Evolutionary conservation across 1,140 invertebrate genomes (phyloP), one percentile per base, ranked within the genome.

Genomic region (Hyles euphorbiae): DNA sequence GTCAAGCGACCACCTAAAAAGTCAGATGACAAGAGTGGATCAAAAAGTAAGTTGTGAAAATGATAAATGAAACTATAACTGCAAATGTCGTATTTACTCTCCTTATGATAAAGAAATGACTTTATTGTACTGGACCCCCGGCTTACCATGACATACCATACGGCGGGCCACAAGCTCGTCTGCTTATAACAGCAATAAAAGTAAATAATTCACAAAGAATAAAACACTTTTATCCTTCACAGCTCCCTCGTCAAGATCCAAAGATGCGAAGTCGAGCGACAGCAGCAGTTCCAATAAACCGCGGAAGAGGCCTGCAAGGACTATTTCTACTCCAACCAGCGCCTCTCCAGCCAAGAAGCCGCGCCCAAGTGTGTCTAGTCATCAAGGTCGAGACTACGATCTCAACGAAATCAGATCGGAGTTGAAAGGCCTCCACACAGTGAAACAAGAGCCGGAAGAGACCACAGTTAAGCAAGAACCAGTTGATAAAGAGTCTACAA

Each of bases 331-430:
- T 0, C 74, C 82, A 1, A 62, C 76, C 3, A 65, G 60, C 5
- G 62, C 65, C 0, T 83, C 82, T 0, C 81, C 79, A 1, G 59
- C 80, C 1, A 87, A 87, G 54, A 85, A 81, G 55, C 68, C 76
- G 1, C 72, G 82, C 3, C 68, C 74, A 5, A 66, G 62, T 32
- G 52, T 65, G 3, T 33, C 72, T 5, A 54, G 67, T 1, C 78
- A 80, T 48, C 77, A 81, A 59, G 85, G 85, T 10, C 88, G 94
- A 3, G 94, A 95, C 75, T 96, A 95, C 71, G 95, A 96, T 87
- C 87, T 96, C 2, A 95, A 94, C 84, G 94, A 96, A 87, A 96
- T 96, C 60, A 87, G 95, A 65, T 95, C 94, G 0, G 95, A 96
- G 78, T 76, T 96, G 0, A 97, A 96, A 82, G 95, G 95, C 22